Evolutionary conservation across 2,888 invertebrate genomes (phyloP).

Genomic region (Didymodactylos carnosus): DNA sequence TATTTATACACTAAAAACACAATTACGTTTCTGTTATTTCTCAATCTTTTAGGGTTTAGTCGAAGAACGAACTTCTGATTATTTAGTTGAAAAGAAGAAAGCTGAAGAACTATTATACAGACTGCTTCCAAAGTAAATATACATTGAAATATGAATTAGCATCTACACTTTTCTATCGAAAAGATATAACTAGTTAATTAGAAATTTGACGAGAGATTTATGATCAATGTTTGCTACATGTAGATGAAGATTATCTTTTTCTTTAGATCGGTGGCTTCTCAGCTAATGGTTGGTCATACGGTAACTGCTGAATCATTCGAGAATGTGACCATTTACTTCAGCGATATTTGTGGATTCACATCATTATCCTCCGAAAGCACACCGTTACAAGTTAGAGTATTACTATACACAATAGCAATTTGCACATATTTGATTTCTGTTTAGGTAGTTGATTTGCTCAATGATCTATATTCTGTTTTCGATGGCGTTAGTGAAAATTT

Average conservation of each 20-base stretch:
- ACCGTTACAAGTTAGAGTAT: constrained; percentile 26
- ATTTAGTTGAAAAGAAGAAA: constrained; percentile 86
- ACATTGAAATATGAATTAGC: too few species aligned
- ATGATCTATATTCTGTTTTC: constrained; percentile 90
- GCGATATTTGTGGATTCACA: constrained; percentile 80
- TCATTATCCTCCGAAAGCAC: constrained; percentile 76
- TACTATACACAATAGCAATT: constrained; percentile 15
- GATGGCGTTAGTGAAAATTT: constrained; percentile 87
- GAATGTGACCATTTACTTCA: constrained; percentile 77
- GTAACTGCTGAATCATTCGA: constrained; percentile 78
- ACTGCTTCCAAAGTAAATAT: constrained; percentile 28
- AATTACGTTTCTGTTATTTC: neutral
- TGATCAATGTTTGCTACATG: too few species aligned
- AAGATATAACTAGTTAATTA: too few species aligned
- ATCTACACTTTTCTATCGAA: constrained; percentile 20
- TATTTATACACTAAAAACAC: neutral
- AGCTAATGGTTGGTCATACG: constrained; percentile 64
- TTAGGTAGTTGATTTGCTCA: constrained; percentile 72
- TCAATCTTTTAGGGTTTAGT: constrained; percentile 41
- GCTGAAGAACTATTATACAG: constrained; percentile 60
- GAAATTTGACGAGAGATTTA: too few species aligned
- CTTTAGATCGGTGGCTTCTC: constrained; percentile 69
- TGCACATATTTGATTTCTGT: constrained; percentile 26
- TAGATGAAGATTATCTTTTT: too few species aligned
- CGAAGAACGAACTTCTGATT: constrained; percentile 72